Base-by-base conservation (phyloP, 1,140 invertebrate species). In the Trichonephila clavipes region DNA sequence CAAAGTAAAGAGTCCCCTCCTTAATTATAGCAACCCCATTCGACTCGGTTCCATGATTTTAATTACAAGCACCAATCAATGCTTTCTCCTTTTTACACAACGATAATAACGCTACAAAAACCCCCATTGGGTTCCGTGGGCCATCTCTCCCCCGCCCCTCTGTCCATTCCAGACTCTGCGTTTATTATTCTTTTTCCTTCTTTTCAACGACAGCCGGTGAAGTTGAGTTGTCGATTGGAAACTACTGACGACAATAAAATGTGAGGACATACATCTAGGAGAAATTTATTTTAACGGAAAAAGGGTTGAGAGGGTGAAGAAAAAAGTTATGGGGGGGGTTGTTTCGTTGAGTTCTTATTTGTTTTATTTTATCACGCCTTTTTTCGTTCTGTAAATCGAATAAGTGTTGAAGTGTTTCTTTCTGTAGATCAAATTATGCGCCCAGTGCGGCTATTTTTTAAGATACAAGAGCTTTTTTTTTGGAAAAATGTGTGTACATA, bases 171-270 rank as follows among this genome's bases (percentile, higher is more conserved):
- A 77, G 72, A 77, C 72, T n/a, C n/a, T 12, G 28, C 72, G 40
- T 77, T 77, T 28, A 40, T 77, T 40, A 19, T 77, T 77, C 16
- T 40, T 77, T 6, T 77, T 77, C 34, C 28, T 77, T 5, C 72
- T 7, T 77, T 34, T 77, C 18, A 10, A 10, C 72, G 72, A 77
- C 72, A 77, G 72, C 72, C 72, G 72, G 28, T 77, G 72, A 77
- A 77, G 72, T 77, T 77, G 72, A 77, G 72, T 40, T 77, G 72
- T 77, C 72, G 72, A 34, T 4, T 77, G 72, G 34, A 77, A 77
- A 77, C 72, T 77, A 34, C 72, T 77, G 72, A 77, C 72, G 72
- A 77, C 72, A 77, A 77, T 77, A 40, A 77, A 77, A 77, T 77
- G 72, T 28, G 72, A 77, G 72, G 34, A 34, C 82, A 51, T 51